These are phyloP conservation scores for Thaleichthys pacificus DNA, from an alignment of 2,797 vertebrate genomes.

Conservation along the genomic window DNA sequence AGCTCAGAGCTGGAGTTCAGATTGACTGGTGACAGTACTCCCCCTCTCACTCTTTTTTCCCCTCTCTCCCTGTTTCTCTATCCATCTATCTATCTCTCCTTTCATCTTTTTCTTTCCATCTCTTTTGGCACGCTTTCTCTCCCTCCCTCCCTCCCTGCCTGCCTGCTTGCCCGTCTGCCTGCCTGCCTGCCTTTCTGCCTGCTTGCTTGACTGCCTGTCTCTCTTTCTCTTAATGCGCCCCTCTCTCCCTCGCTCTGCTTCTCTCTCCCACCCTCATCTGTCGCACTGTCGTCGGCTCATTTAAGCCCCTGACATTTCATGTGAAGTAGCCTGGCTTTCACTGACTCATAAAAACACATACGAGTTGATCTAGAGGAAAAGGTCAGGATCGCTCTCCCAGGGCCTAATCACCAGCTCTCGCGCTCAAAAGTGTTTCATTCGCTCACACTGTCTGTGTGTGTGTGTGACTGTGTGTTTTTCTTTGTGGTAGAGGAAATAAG, in stretches of 20 bases:
- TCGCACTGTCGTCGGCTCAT: constrained; percentile 48
- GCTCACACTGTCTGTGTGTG: not conserved
- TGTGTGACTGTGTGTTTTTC: not conserved
- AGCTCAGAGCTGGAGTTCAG: constrained; percentile 7
- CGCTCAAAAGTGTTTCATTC: not conserved
- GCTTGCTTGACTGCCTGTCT: not conserved
- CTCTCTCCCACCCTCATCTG: constrained; percentile 11
- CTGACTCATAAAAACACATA: constrained; percentile 72
- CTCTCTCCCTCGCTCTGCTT: constrained; percentile 3
- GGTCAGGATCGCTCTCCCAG: constrained; percentile 73
- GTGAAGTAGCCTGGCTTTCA: constrained; percentile 63
- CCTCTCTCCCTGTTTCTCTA: not conserved
- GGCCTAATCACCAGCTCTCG: constrained; percentile 76
- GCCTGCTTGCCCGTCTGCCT: not conserved
- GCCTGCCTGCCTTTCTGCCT: constrained; percentile 15
- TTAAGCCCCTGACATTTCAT: constrained; percentile 75
- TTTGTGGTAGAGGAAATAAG: not conserved
- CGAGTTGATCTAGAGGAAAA: constrained; percentile 70
- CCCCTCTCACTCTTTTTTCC: not conserved
- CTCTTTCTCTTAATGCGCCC: not conserved
- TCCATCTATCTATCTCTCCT: constrained; percentile 8
- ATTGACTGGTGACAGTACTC: constrained; percentile 50
- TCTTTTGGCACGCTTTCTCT: not conserved
- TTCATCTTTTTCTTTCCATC: not conserved
- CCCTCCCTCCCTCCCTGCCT: constrained; percentile 7